Evolutionary conservation across 2,888 invertebrate species (phyloP), one percentile per base, ranked within the genome.

Genomic region (Diloba caeruleocephala): DNA sequence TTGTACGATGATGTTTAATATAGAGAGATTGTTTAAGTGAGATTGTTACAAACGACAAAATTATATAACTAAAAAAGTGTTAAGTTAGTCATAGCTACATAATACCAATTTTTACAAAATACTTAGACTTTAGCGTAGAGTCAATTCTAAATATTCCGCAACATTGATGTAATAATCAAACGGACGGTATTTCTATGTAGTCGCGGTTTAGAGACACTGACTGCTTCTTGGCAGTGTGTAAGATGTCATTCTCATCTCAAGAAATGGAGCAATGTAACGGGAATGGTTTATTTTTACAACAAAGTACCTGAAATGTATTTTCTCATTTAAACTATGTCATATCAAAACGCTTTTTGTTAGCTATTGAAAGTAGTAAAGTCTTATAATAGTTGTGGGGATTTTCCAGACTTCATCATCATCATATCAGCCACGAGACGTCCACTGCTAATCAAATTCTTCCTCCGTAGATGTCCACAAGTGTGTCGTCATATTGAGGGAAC

Each of bases 101-200:
- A 17, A 34, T 33, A 26, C 21, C 39, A 21, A 50, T n/a, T 38
- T 41, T 38, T 32, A 43, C 37, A 37, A 10, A 26, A 2, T 36
- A 34, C 29, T 7, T 12, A 10, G 14, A n/a, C 5, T 17, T 4
- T 9, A 10, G 15, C 15, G 8, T 25, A 39, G 14, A 21, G 26
- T 46, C 26, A 15, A 36, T 26, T 48, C 23, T 10, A 58, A 52
- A 45, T 39, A 54, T 49, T 46, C 42, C 25, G 6, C 12, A 48
- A 39, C 36, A n/a, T 49, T n/a, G 29, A 56, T 61, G 36, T 49
- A 29, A 37, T 46, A 60, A 69, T 45, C 52, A 5, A 44, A 38
- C n/a, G 13, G 10, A 33, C 9, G 9, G 23, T 38, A 14, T 0
- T 26, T 14, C 3, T 13, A 12, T 12, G 10, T 34, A 21, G 17